Base-by-base conservation (phyloP, 2,113 vertebrate genomes). In the Otolemur garnettii region DNA sequence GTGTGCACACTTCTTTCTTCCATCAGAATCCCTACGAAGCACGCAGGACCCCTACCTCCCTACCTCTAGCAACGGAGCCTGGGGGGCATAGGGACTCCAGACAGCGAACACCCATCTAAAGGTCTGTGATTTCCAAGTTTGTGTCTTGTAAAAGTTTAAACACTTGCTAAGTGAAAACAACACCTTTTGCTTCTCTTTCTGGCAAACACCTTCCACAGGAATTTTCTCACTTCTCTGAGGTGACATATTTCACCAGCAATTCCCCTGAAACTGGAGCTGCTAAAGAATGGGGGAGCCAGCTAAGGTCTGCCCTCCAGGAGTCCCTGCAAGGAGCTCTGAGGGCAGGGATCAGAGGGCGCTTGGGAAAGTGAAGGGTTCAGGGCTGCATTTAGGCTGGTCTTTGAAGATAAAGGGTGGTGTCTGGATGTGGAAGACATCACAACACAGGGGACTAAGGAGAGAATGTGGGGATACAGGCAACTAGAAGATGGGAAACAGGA, bases 101-200 rank as follows among this genome's bases (percentile, higher is more conserved):
- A 26, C 38, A 77, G 13, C 88, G 95, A 66, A 83, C 35, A 42
- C 28, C 60, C 30, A 45, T 74, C 69, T 26, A 38, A 93, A 86
- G 60, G 53, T 87, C 79, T 69, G 79, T 66, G 28, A 87, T 96
- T 93, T 93, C 91, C 69, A 62, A 57, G 50, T 82, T 72, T 94
- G 82, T 90, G 96, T 69, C 90, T 97, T 87, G 85, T 97, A 95
- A 97, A 96, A 97, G 81, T 93, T 88, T 96, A 97, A 98, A 85
- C 89, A 87, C 94, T 80, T 93, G 97, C 86, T 96, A 96, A 97
- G 93, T 33, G 79, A 94, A 97, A 96, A 94, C 91, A 96, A 84
- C 95, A 96, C 95, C 79, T 97, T 96, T 96, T 94, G 75, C 96
- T 78, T 78, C 59, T 93, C 75, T 94, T 92, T 81, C 90, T 96